Conservation (phyloP, 2,113 vertebrate genomes). For the Prochilodus magdalenae region DNA sequence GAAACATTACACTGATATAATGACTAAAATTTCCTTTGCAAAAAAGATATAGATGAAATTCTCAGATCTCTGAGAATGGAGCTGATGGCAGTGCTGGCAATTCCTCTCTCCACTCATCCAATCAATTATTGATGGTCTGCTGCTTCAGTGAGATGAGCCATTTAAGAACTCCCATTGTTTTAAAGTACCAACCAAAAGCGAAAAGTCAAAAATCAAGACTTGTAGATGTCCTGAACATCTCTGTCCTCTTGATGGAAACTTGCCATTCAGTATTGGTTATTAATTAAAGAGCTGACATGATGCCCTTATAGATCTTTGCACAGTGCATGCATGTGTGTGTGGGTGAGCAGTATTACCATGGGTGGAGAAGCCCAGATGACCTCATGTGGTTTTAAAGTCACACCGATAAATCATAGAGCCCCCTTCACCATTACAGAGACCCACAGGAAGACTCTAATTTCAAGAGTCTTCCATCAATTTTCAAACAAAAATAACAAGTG, state of each 20-base stretch:
- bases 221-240: neutral
- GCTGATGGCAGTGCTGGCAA: neutral
- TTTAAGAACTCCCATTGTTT: neutral
- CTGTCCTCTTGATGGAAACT: neutral
- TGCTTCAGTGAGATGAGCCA: neutral
- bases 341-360: conserved; percentile 27
- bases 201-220: neutral
- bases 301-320: neutral
- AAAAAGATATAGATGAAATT: too few relatives aligned
- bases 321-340: conserved; percentile 40
- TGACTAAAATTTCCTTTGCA: too few relatives aligned
- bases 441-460: conserved; percentile 2
- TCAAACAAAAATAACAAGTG: neutral
- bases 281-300: conserved; percentile 1
- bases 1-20: too few relatives aligned
- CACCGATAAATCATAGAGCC: conserved; percentile 62
- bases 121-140: neutral
- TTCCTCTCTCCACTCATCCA: neutral
- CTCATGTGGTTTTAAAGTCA: conserved; percentile 57
- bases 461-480: neutral
- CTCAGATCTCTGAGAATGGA: neutral
- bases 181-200: neutral
- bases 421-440: neutral
- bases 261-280: neutral
- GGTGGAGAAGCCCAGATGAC: conserved; percentile 56